Conservation (phyloP, 2,797 vertebrate species). For the Limosa lapponica region DNA sequence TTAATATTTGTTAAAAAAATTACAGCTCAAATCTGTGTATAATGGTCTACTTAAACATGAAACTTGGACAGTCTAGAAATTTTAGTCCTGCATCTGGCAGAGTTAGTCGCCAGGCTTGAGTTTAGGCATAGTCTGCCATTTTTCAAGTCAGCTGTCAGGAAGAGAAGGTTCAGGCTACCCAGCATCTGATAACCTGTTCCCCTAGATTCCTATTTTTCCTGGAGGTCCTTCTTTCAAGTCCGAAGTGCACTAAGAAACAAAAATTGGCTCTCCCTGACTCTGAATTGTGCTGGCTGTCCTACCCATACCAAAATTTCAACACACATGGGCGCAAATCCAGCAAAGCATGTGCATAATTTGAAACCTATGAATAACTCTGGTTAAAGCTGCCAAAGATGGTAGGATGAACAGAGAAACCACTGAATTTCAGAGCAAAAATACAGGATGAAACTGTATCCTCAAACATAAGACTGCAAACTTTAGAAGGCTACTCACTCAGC, state of each 20-base stretch:
- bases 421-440: conserved; percentile 41
- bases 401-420: conserved; percentile 52
- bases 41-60: neutral
- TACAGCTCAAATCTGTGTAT: neutral
- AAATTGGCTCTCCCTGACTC: neutral
- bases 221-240: neutral
- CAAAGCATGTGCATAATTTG: conserved; percentile 49
- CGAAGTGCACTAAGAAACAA: neutral
- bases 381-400: conserved; percentile 55
- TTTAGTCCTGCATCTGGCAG: neutral
- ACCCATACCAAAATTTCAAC: conserved; percentile 23
- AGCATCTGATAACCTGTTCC: neutral
- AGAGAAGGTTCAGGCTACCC: neutral
- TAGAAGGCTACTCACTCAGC: conserved; percentile 26
- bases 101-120: neutral
- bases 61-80: conserved; percentile 4
- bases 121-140: neutral
- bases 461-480: neutral
- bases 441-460: conserved; percentile 13
- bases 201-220: neutral
- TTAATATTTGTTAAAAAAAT: conserved; percentile 11
- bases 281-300: conserved; percentile 19
- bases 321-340: conserved; percentile 20
- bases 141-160: conserved; percentile 6
- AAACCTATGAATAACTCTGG: conserved; percentile 44